A percentile compares a stretch with the other conserved stretches of the same genome.
Evolutionary conservation across 2,797 vertebrate genomes (phyloP).

Genomic region (Numenius phaeopus): DNA sequence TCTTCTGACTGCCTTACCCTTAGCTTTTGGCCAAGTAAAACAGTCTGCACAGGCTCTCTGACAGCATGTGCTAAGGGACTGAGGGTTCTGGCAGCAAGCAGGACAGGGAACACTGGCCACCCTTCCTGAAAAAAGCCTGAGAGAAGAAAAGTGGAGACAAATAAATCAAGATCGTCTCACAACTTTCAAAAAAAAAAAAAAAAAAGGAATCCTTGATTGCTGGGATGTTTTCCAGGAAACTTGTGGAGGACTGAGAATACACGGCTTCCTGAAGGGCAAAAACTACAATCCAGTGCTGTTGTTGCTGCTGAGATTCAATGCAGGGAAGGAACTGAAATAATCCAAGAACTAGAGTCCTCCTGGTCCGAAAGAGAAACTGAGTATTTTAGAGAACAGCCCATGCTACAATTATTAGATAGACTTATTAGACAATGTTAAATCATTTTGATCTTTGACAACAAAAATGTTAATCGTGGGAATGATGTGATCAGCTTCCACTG

Average conservation of each 20-base stretch:
- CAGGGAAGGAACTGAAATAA: not conserved
- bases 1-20: not conserved
- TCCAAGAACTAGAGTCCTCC: not conserved
- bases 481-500: not conserved
- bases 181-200: not conserved
- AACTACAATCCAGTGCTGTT: not conserved
- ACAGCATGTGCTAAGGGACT: not conserved
- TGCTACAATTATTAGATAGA: not conserved
- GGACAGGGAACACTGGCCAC: not conserved
- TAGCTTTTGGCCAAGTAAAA: not conserved
- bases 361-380: not conserved
- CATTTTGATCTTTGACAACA: not conserved
- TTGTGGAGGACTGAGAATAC: not conserved
- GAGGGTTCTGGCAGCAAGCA: not conserved
- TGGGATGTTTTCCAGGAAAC: not conserved
- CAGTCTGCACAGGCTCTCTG: not conserved
- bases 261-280: not conserved
- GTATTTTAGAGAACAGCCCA: not conserved
- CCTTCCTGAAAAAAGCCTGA: not conserved
- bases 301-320: not conserved
- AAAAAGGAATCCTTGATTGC: not conserved
- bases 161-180: not conserved
- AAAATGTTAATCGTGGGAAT: not conserved
- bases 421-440: not conserved
- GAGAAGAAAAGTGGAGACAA: not conserved